phyloP scores from a whole-genome alignment of 2,113 vertebrate genomes.

The Chunga burmeisteri region DNA sequence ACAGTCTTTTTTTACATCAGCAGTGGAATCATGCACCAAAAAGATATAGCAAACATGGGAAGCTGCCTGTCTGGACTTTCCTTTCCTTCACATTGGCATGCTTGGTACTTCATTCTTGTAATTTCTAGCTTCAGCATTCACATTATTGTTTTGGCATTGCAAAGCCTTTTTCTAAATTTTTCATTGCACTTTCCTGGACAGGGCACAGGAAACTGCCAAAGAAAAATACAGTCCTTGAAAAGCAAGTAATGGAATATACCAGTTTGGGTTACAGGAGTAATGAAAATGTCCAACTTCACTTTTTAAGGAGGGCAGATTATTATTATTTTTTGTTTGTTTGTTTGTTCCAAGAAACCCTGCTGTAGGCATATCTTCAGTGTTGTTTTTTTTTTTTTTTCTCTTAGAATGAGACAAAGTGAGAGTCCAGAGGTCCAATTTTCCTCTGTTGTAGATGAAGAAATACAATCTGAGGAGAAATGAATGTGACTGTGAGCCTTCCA shows the following conservation, averaged over 20 bases:
- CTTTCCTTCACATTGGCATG: neutral
- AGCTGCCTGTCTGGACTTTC: neutral
- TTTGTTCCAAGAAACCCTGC: neutral
- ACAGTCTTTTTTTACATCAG: neutral
- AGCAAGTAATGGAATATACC: neutral
- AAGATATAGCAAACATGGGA: neutral
- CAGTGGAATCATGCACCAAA: neutral
- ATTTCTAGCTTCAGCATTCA: neutral
- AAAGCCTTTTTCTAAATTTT: neutral
- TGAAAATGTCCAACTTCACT: neutral
- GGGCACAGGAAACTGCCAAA: neutral
- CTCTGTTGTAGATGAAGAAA: neutral
- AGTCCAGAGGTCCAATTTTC: neutral
- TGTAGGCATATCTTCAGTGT: neutral
- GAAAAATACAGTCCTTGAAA: neutral
- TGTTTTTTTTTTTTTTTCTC: neutral
- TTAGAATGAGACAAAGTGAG: neutral
- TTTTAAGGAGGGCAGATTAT: neutral
- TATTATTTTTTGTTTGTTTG: neutral
- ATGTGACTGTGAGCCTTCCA: neutral
- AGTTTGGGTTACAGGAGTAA: neutral
- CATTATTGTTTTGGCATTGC: neutral
- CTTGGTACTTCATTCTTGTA: neutral
- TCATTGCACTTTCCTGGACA: neutral
- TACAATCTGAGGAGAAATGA: neutral